Conservation (phyloP, 2,888 invertebrate species). For the Lottia gigantea region DNA sequence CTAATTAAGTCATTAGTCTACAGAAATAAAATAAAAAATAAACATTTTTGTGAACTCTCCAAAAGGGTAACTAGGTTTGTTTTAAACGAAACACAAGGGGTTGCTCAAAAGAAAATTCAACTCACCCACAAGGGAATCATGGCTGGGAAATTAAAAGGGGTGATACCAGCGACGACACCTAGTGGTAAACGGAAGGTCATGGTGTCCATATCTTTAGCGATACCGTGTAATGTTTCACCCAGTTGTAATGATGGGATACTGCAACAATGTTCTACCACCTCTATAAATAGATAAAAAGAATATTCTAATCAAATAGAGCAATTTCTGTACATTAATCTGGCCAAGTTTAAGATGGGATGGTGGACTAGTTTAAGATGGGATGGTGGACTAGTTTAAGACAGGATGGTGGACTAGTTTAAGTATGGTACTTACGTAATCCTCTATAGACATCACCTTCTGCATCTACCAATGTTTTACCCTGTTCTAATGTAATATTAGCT, state of each 20-base stretch:
- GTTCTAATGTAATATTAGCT: conserved; percentile 91
- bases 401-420: no score
- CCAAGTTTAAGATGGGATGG: no score
- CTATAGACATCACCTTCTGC: conserved; percentile 98
- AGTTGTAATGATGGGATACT: conserved; percentile 90
- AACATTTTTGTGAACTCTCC: no score
- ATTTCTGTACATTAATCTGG: no score
- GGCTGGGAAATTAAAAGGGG: conserved; percentile 99
- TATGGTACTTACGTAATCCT: conserved; percentile 95
- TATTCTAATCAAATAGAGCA: no score
- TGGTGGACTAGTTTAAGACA: no score
- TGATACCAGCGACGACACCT: conserved; percentile 93
- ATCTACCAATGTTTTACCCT: conserved; percentile 96
- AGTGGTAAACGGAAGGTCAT: conserved; percentile 90
- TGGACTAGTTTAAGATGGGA: no score
- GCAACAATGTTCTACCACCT: conserved; percentile 97
- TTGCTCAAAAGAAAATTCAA: neutral
- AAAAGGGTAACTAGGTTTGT: no score
- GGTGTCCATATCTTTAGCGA: conserved; percentile 96
- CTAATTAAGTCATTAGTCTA: no score
- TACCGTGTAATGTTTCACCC: conserved; percentile 88
- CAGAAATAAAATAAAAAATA: no score
- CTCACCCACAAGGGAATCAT: conserved; percentile 96
- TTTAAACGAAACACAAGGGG: no score
- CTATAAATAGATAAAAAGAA: conserved; percentile 38